Evolutionary conservation across 2,113 vertebrate genomes (phyloP), one percentile per base, ranked within the genome.

Genomic region (Calidris pygmaea): DNA sequence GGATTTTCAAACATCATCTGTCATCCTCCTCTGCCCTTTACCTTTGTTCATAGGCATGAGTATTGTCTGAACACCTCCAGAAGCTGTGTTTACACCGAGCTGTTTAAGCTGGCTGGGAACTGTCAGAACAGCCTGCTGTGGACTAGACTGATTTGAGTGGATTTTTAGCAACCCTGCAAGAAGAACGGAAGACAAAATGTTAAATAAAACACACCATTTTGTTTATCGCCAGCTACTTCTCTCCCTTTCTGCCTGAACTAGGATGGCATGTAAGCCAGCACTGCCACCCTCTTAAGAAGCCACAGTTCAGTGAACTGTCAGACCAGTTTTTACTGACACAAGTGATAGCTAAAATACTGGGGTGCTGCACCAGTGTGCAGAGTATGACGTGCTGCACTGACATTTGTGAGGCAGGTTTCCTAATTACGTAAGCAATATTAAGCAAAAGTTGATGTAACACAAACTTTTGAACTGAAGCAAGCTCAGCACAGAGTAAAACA

Each of bases 41-140:
- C 99, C 99, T 98, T 99, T 99, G 92, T 99, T 98, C 78, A 99
- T 98, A 87, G 99, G 99, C 99, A 99, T 99, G 92, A 99, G 98
- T 59, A 99, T 98, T 30, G 99, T 99, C 98, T 99, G 99, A 94
- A 99, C 97, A 30, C 98, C 98, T 78, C 98, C 98, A 17, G 98
- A 98, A 30, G 98, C 97, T 52, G 98, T 83, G 89, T 98, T 98
- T 39, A 98, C 98, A 52, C 98, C 98, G 86, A 99, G 98, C 95
- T 99, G 99, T 93, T 99, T 99, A 79, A 99, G 98, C 97, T 99
- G 99, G 98, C 99, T 99, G 91, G 99, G 99, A 94, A 99, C 99
- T 9, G 99, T 99, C 96, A 99, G 96, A 89, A 99, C 98, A 9
- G 99, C 99, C 97, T 99, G 99, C 95, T 99, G 99, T 68, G 99